phyloP scores from a whole-genome alignment of 2,113 vertebrate species.

The Hirundichthys speculiger region DNA sequence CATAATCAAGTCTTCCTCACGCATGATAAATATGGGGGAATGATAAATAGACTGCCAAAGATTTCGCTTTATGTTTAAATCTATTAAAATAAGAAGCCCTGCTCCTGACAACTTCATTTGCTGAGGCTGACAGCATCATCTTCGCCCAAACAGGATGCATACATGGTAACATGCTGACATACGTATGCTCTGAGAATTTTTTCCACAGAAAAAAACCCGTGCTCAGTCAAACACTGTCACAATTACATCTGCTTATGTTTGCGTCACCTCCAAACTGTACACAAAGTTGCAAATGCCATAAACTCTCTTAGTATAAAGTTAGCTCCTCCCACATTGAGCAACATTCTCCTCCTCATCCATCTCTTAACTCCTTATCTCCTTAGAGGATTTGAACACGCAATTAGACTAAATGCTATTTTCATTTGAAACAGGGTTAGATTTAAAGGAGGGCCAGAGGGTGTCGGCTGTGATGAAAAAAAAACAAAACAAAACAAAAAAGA shows the following conservation, averaged over 20 bases:
- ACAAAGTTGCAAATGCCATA: conserved; percentile 24
- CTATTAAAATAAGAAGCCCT: conserved; percentile 31
- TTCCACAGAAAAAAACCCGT: conserved; percentile 6
- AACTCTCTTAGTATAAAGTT: conserved; percentile 36
- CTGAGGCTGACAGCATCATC: conserved; percentile 43
- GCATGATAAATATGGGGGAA: conserved; percentile 9
- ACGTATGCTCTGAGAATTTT: conserved; percentile 19
- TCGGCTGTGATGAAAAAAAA: conserved; percentile 2
- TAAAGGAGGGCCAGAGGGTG: neutral
- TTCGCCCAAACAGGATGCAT: conserved; percentile 25
- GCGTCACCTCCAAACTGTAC: conserved; percentile 1
- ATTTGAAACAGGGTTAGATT: conserved; percentile 36
- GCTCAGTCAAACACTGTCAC: conserved; percentile 27
- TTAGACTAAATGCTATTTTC: conserved; percentile 48
- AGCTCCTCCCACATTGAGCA: conserved; percentile 33
- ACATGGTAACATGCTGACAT: conserved; percentile 33
- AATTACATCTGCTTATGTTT: conserved; percentile 11
- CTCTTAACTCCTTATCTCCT: conserved; percentile 39
- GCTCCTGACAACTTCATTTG: conserved; percentile 48
- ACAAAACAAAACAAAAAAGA: too few relatives aligned
- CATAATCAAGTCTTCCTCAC: neutral
- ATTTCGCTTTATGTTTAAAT: conserved; percentile 23
- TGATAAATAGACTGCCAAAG: conserved; percentile 19
- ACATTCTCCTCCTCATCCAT: conserved; percentile 18
- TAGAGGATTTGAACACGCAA: conserved; percentile 47